A percentile compares a stretch with the other conserved stretches of the same genome.
These are phyloP conservation scores for Lordiphosa fenestrarum DNA, from an alignment of 2,888 invertebrate species.

Conservation along the genomic window DNA sequence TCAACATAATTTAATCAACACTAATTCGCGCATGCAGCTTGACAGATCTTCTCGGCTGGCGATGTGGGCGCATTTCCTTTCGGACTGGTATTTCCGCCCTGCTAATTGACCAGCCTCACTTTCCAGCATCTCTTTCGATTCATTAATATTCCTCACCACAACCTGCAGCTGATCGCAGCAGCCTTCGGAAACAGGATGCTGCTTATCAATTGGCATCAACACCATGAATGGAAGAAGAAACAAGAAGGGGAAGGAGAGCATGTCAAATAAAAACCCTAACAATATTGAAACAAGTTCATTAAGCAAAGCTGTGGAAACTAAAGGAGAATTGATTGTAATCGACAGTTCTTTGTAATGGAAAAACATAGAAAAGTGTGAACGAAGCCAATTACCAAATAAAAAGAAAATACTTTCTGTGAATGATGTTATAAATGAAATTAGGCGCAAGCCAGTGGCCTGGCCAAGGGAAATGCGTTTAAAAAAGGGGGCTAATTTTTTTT, in stretches of 20 bases:
- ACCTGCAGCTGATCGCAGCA: slow-evolving; percentile 24
- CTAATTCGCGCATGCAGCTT: slow-evolving; percentile 66
- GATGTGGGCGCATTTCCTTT: slow-evolving; percentile 3
- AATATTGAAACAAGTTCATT: slow-evolving; percentile 64
- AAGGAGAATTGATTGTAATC: slow-evolving; percentile 57
- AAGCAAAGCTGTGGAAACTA: slow-evolving; percentile 32
- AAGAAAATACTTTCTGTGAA: slow-evolving; percentile 33
- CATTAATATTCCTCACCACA: slow-evolving; percentile 50
- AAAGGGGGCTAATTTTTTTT: slow-evolving; percentile 5
- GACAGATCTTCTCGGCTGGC: slow-evolving; percentile 33
- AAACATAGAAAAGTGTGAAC: slow-evolving; percentile 58
- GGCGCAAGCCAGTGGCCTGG: slow-evolving; percentile 18
- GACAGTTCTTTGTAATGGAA: slow-evolving; percentile 50
- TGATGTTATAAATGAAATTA: slow-evolving; percentile 31
- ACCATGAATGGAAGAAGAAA: slow-evolving; percentile 23
- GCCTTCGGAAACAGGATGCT: slow-evolving; percentile 71
- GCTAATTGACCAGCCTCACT: slow-evolving; percentile 48
- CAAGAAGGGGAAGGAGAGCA: slow-evolving; percentile 16
- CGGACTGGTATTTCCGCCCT: slow-evolving; percentile 45
- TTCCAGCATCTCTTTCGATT: slow-evolving; percentile 21
- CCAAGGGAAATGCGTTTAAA: not conserved
- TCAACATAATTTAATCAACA: slow-evolving; percentile 71
- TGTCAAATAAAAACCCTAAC: slow-evolving; percentile 29
- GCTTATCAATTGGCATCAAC: slow-evolving; percentile 58
- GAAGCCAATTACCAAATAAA: slow-evolving; percentile 51